Evolutionary conservation across 2,113 vertebrate species (phyloP), one percentile per base, ranked within the genome.

Genomic region (Muscicapa adusta): DNA sequence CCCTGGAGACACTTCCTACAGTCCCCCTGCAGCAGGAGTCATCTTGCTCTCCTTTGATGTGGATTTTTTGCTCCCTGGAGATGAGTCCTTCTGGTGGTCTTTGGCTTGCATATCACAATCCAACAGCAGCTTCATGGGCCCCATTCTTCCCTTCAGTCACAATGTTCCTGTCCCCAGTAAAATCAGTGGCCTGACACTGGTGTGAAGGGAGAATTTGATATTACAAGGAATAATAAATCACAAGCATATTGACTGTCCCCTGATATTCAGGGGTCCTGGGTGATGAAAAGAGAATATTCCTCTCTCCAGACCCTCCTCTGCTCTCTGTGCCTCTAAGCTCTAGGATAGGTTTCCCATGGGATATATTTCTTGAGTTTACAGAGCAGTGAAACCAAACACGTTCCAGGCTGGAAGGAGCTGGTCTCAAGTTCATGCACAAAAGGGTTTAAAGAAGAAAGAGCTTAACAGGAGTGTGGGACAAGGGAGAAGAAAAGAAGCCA

Each of bases 201-300:
- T 28, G 12, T 74, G 71, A 95, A 77, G n/a, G 74, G 16, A 85
- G 67, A 91, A 73, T 88, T 43, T 74, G 36, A 31, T 62, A 85
- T 94, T 81, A 66, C 8, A 94, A 82, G 63, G 70, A 93, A 54
- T 60, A 85, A 71, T 50, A 31, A 83, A 94, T 96, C 71, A 61
- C 34, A 58, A 25, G 7, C 9, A 8, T 87, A 70, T 72, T 47
- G 73, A 24, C 24, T 28, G 5, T 33, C 18, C 45, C 78, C 43
- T 54, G 38, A 17, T 62, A 51, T 40, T 70, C 73, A 47, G 34
- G 36, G 40, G 8, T 67, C 47, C 12, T 47, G 33, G 45, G 17
- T 36, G 34, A 72, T 22, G 68, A 79, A 57, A 72, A 47, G 0
- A 6, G 51, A 78, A 58, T 48, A 68, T 31, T 17, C 22, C 10